Conservation (phyloP, 2,797 vertebrate genomes). For the Protonibea diacanthus region DNA sequence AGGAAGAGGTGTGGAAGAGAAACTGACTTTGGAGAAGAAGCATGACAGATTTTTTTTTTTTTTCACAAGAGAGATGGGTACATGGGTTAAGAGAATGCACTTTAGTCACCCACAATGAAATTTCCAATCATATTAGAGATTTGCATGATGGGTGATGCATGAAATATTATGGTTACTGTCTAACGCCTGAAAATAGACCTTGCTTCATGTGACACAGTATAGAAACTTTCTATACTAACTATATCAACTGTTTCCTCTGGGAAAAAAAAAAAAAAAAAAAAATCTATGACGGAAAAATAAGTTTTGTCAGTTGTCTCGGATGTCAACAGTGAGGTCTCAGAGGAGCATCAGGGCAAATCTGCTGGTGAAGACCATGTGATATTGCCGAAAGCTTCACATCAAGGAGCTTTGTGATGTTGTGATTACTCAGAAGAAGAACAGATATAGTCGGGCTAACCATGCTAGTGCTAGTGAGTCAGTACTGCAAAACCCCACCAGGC, state of each 20-base stretch:
- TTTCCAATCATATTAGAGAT: slow-evolving; percentile 29
- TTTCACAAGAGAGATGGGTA: slow-evolving; percentile 1
- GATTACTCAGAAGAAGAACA: no score
- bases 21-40: background rate
- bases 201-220: background rate
- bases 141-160: slow-evolving; percentile 15
- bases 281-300: background rate
- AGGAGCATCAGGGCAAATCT: background rate
- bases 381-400: background rate
- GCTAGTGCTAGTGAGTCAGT: background rate
- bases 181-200: slow-evolving; percentile 12
- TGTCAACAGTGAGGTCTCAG: background rate
- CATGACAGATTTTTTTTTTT: background rate
- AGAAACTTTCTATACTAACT: background rate
- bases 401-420: no score
- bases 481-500: no score
- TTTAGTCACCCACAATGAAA: slow-evolving; percentile 5
- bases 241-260: background rate
- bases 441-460: no score
- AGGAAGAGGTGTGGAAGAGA: slow-evolving; percentile 17
- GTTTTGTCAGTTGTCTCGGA: background rate
- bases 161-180: slow-evolving; percentile 5
- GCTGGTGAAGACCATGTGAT: background rate
- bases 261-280: background rate
- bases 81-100: slow-evolving; percentile 7